These are phyloP conservation scores for Zonitis immaculata DNA, from an alignment of 2,888 invertebrate species.

Conservation along the genomic window DNA sequence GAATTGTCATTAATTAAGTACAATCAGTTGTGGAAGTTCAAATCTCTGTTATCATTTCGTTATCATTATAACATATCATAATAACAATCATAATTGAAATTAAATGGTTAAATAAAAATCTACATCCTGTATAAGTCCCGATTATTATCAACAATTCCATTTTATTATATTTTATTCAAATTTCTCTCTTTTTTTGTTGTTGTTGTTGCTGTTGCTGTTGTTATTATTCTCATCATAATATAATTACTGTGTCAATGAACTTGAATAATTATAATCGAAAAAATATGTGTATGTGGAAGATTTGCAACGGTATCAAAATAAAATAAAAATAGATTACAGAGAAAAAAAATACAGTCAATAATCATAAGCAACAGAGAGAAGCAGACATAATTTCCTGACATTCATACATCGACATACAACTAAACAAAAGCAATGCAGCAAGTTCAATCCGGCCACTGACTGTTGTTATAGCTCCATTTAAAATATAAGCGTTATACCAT, in stretches of 20 bases:
- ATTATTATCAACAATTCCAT: no score
- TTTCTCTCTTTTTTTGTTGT: background rate
- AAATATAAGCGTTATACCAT: constrained; percentile 23
- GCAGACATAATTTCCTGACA: constrained; percentile 28
- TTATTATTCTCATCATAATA: no score
- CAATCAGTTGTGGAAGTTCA: constrained; percentile 6
- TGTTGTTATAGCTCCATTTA: constrained; percentile 27
- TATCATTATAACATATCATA: background rate
- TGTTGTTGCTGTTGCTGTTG: no score
- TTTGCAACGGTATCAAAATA: background rate
- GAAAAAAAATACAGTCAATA: constrained; percentile 22
- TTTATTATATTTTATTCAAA: background rate
- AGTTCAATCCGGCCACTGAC: constrained; percentile 26
- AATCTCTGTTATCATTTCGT: constrained; percentile 2
- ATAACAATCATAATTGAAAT: background rate
- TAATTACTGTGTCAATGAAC: background rate
- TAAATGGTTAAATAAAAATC: background rate
- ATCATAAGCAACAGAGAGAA: constrained; percentile 29
- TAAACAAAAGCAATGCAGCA: constrained; percentile 28
- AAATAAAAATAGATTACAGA: constrained; percentile 3
- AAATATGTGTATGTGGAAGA: no score
- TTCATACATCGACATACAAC: constrained; percentile 30
- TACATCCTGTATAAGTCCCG: background rate
- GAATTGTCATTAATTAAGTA: constrained; percentile 5
- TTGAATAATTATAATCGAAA: background rate